Evolutionary conservation across 2,888 invertebrate genomes (phyloP), one percentile per base, ranked within the genome.

Genomic region (Aleiodes alternator): DNA sequence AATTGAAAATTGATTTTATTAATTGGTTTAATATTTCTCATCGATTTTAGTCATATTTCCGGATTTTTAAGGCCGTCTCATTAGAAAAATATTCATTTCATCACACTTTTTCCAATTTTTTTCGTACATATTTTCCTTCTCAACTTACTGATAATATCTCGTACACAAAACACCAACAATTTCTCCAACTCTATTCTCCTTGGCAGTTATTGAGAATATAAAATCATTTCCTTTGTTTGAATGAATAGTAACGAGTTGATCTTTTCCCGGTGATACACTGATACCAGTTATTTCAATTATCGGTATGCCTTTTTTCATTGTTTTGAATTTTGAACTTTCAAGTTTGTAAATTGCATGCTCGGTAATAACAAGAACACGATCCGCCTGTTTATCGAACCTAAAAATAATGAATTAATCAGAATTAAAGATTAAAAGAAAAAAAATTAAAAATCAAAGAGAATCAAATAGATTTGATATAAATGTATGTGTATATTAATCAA

Each of bases 141-240:
- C 6, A 56, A 93, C 95, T 93, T 90, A 97, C 97, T 93, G 93
- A 80, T 92, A 91, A 90, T 94, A 96, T 86, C 94, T 92, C 82
- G 94, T 93, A 84, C 94, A 93, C 5, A 98, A 90, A 72, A 95
- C 92, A 12, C 97, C 98, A 12, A 98, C 92, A 43, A 97, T 91
- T 89, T 98, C 98, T 0, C 97, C 98, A 69, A 97, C 93, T 80
- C 95, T 91, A 89, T 97, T 97, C 79, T 95, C 94, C 48, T 88
- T 89, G 6, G 90, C 84, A 61, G 90, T 90, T 77, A 98, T 91
- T 0, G 96, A 95, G 82, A 97, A 92, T 51, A 98, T 96, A 80
- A 98, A 92, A 91, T 98, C 98, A 90, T 98, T 97, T 73, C 96
- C 96, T 14, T 94, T 93, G 69, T 95, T 94, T 66, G 97, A 94